Conservation (phyloP, 2,888 invertebrate genomes). For the Stenoptilia bipunctidactyla region DNA sequence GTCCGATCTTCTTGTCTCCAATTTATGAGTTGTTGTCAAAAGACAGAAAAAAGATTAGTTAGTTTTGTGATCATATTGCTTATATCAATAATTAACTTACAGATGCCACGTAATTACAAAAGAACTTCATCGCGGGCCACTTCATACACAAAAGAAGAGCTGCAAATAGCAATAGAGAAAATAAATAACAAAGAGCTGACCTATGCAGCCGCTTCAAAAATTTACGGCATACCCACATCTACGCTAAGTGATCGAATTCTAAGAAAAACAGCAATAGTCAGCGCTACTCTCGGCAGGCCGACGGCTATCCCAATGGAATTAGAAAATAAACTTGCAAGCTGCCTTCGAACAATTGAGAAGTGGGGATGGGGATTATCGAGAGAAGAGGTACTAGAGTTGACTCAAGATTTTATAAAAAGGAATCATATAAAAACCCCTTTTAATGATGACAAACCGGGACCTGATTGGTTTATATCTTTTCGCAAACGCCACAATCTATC, state of each 20-base stretch:
- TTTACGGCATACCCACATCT: constrained; percentile 13
- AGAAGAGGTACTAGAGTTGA: constrained; percentile 14
- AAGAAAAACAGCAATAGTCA: constrained; percentile 8
- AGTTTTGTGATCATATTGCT: not conserved
- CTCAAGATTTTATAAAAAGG: constrained; percentile 11
- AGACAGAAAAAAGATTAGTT: not conserved
- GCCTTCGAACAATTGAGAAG: constrained; percentile 13
- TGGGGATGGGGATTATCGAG: constrained; percentile 15
- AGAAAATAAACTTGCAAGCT: constrained; percentile 10
- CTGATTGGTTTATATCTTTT: constrained; percentile 17
- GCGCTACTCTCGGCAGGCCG: constrained; percentile 4
- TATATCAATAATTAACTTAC: not conserved
- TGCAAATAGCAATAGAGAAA: constrained; percentile 9
- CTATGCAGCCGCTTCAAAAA: constrained; percentile 10
- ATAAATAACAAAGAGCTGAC: constrained; percentile 11
- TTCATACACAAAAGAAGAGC: constrained; percentile 6
- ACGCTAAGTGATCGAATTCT: constrained; percentile 9
- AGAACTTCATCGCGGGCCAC: constrained; percentile 10
- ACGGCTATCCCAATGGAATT: constrained; percentile 11
- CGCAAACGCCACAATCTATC: constrained; percentile 15
- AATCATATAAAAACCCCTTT: constrained; percentile 13
- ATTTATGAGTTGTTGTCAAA: too few relatives aligned
- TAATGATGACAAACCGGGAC: constrained; percentile 13
- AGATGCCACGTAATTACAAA: constrained; percentile 9
- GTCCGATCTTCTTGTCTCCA: too few relatives aligned